Evolutionary conservation across 2,888 invertebrate genomes (phyloP), one percentile per base, ranked within the genome.

Genomic region (Ferrisia virgata): DNA sequence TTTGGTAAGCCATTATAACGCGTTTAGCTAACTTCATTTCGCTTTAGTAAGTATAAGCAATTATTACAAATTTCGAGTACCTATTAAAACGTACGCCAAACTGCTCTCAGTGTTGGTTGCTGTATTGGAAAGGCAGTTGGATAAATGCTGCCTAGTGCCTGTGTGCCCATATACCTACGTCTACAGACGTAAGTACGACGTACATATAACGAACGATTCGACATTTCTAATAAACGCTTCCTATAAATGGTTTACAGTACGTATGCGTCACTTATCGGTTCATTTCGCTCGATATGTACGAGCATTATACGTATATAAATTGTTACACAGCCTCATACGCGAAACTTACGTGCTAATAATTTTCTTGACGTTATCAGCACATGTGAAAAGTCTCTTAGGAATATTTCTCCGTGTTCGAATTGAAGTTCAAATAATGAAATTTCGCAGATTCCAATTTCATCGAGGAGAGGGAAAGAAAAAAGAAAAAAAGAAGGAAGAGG

Each of bases 221-320:
- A 64, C 58, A 28, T 64, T 64, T 64, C 58, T 64, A 64, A 64
- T 64, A 64, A 64, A 64, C 58, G 58, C 58, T 64, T 64, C 58
- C 58, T 64, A n/a, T n/a, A 64, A 64, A 64, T 64, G 58, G 58
- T 64, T 9, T 28, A 28, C 58, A 64, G 58, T 64, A 13, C n/a
- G n/a, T 47, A 47, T 64, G 28, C 28, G 58, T 64, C 58, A 64
- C 58, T 64, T 64, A 64, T 64, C 58, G 58, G 58, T 64, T 64
- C 58, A 64, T 64, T 64, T 64, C 9, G 58, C 28, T 64, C 58
- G 58, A 64, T 64, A 64, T 64, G 8, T 8, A 47, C 13, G 43
- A 11, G 47, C 18, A 47, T 47, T 47, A 47, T 47, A 47, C n/a
- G 36, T 36, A 36, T n/a, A 18, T 47, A 47, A n/a, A n/a, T 64